Base-by-base conservation (phyloP, 2,797 vertebrate genomes). In the Bryconaethiops microstoma region DNA sequence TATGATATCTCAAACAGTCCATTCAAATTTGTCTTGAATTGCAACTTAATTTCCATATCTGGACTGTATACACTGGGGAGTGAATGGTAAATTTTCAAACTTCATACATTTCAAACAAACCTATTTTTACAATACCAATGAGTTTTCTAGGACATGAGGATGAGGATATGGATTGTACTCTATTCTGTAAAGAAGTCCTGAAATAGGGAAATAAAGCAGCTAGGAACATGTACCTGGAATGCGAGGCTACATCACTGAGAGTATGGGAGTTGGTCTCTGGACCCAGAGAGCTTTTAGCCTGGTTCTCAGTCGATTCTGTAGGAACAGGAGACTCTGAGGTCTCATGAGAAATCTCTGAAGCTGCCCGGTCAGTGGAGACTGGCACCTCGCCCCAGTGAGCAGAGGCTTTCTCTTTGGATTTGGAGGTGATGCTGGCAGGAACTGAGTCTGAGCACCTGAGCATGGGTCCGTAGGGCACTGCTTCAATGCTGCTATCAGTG, bases 401-500 rank as follows among this genome's bases (percentile, higher is more conserved):
- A 0, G 92, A 87, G 83, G 94, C 91, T 40, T 96, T 96, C 77
- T 98, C 97, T 87, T 96, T 96, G 54, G 90, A 69, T 45, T 94
- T 93, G 0, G 93, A 91, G 0, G 92, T 91, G 0, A 92, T 89
- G 0, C 92, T 90, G 74, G 93, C 93, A 75, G 90, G 94, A 84
- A 78, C 90, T 89, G 96, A 95, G 16, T 94, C 93, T 0, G 93
- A 94, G 92, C 94, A 97, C 91, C 96, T 93, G 0, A 96, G 96
- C 78, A 94, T 95, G 74, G 96, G 95, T 0, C 94, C 96, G 0
- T 96, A 97, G 25, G 96, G 96, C 5, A 95, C 92, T 84, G 96
- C 95, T 2, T 99, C 98, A 0, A 97, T 96, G 86, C 97, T 96
- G 0, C 97, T 97, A 82, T 98, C 97, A 0, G 96, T 94, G 0